Conservation (phyloP, 1,140 invertebrate species). For the Homarus americanus region DNA sequence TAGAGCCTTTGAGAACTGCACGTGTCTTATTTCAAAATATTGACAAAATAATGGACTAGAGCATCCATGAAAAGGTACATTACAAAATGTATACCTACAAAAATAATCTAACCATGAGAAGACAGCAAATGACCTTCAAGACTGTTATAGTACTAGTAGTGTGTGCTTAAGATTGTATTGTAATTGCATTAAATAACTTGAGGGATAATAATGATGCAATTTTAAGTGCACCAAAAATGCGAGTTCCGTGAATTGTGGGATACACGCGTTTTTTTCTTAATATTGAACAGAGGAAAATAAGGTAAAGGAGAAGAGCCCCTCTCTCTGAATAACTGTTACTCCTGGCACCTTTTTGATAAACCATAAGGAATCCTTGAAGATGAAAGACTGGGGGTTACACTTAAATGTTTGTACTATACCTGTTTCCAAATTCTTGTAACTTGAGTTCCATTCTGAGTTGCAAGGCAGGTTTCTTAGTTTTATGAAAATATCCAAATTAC, state of each 20-base stretch:
- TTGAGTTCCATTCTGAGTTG: neutral
- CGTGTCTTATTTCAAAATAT: neutral
- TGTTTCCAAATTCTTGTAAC: neutral
- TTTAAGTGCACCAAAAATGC: neutral
- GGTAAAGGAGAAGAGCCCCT: neutral
- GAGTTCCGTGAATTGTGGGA: neutral
- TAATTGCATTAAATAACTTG: neutral
- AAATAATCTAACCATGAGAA: neutral
- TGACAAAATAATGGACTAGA: neutral
- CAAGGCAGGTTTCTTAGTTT: neutral
- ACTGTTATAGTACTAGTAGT: neutral
- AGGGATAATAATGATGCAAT: neutral
- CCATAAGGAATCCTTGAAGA: neutral
- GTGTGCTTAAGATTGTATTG: neutral
- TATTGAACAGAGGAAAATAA: neutral
- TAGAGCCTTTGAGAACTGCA: neutral
- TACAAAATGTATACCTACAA: neutral
- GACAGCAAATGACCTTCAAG: neutral
- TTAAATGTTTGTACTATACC: neutral
- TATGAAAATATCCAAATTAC: conserved; percentile 4
- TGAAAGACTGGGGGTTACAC: conserved; percentile 9
- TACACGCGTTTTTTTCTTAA: too few relatives aligned
- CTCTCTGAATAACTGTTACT: neutral
- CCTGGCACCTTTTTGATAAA: conserved; percentile 7
- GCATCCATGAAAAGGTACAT: neutral